phyloP scores from a whole-genome alignment of 2,888 invertebrate genomes.

The Netelia virgata region DNA sequence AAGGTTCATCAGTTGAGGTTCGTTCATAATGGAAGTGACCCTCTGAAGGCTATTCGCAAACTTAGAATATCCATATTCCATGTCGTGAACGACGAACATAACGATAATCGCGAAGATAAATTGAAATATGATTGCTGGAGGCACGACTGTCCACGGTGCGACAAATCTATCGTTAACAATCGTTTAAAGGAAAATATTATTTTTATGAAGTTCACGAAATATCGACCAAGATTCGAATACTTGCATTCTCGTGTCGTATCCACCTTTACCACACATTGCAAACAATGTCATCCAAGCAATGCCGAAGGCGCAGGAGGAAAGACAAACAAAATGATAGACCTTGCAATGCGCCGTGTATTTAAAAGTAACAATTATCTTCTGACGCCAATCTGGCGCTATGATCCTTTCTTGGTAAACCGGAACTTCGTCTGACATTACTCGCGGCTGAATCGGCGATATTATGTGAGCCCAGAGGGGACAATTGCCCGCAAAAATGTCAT shows the following conservation, averaged over 20 bases:
- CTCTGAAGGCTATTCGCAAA: constrained; percentile 67
- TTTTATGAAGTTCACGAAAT: too few species aligned
- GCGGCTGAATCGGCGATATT: constrained; percentile 32
- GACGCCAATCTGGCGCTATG: constrained; percentile 67
- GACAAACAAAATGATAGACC: constrained; percentile 73
- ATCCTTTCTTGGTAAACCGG: constrained; percentile 30
- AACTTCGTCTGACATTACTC: constrained; percentile 29
- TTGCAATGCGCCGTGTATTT: constrained; percentile 61
- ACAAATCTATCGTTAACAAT: constrained; percentile 66
- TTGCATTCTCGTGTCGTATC: constrained; percentile 85
- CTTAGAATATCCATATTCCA: constrained; percentile 71
- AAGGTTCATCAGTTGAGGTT: constrained; percentile 38
- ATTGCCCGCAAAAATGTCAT: constrained; percentile 73
- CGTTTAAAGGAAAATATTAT: too few species aligned
- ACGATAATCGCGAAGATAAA: constrained; percentile 72
- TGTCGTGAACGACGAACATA: constrained; percentile 57
- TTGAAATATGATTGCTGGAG: constrained; percentile 76
- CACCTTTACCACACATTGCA: constrained; percentile 86
- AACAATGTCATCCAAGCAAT: constrained; percentile 86
- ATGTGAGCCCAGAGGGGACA: constrained; percentile 75
- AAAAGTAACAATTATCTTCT: constrained; percentile 63
- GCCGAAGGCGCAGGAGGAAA: constrained; percentile 86
- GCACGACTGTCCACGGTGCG: constrained; percentile 77
- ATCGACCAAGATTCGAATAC: constrained; percentile 45
- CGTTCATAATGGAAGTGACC: constrained; percentile 57